These are phyloP conservation scores for Cydia splendana DNA, from an alignment of 1,140 invertebrate species.

Conservation along the genomic window DNA sequence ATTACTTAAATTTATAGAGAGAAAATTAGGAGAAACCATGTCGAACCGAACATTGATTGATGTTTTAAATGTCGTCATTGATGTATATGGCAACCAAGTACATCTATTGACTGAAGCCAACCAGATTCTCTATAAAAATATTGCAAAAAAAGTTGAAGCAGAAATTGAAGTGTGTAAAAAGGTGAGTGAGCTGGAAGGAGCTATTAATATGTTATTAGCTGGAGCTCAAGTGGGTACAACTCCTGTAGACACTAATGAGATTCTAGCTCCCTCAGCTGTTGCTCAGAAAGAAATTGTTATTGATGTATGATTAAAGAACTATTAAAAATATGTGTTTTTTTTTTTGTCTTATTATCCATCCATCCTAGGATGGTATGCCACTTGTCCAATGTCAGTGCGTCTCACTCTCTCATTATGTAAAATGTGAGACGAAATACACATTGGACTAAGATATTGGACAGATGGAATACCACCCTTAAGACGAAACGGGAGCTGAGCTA, in stretches of 20 bases:
- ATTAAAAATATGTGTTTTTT: conserved; percentile 33
- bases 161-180: conserved; percentile 84
- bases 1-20: conserved; percentile 89
- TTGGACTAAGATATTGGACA: too few relatives aligned
- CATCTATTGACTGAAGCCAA: conserved; percentile 81
- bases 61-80: conserved; percentile 86
- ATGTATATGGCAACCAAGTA: conserved; percentile 84
- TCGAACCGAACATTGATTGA: conserved; percentile 88
- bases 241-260: conserved; percentile 61
- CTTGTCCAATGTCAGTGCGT: too few relatives aligned
- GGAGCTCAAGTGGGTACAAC: conserved; percentile 72
- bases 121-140: conserved; percentile 80
- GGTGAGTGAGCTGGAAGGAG: conserved; percentile 84
- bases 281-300: conserved; percentile 83
- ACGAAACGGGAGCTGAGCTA: too few relatives aligned
- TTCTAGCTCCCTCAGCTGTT: conserved; percentile 80
- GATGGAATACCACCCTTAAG: too few relatives aligned
- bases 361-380: too few relatives aligned
- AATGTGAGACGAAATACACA: too few relatives aligned
- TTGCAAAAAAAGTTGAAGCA: conserved; percentile 82
- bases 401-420: too few relatives aligned
- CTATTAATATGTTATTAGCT: conserved; percentile 84
- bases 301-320: conserved; percentile 76
- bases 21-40: conserved; percentile 86
- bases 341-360: background rate